Evolutionary conservation across 2,113 vertebrate genomes (phyloP), one percentile per base, ranked within the genome.

Genomic region (Stegastes partitus): DNA sequence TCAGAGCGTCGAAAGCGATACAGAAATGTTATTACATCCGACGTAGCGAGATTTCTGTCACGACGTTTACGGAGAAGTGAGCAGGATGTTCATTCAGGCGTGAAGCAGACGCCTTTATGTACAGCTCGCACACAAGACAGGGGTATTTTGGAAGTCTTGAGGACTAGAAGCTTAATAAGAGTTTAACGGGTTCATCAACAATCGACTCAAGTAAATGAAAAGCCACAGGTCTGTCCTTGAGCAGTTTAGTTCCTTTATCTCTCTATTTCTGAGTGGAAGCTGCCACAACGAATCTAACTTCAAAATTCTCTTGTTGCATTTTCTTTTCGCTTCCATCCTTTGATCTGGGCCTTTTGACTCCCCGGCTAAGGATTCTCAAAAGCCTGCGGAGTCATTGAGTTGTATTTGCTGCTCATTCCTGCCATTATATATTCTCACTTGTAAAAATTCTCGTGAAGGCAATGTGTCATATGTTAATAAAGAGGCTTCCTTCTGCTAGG

Each of bases 111-210:
- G 10, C 8, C 31, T 34, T 34, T 34, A 8, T 34, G 31, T 34
- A 10, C 8, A 34, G 7, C 9, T 23, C 2, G 2, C 11, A 28
- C 23, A 47, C 15, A 16, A 11, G 14, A 5, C 12, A 11, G 42
- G 44, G 15, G 31, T 3, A 37, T 23, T 59, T n/a, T 1, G 44
- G 28, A 44, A 55, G 28, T 31, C 14, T 21, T 50, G 18, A 44
- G 56, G 22, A 68, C 44, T 11, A 21, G 11, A 63, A 31, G 45
- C 51, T 42, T 68, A 28, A 42, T 18, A 77, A 31, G 1, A 6
- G 28, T 25, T 58, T 68, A 56, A 63, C 3, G n/a, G 58, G 55
- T 81, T 45, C 2, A 69, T 65, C 18, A 67, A 42, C 61, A 42
- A 77, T 21, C 19, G 0, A 19, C 28, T 47, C 11, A 4, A 39